Percentiles rank a stretch among this genome's conserved stretches.
phyloP scores from a whole-genome alignment of 2,888 invertebrate genomes.

The Cylloceria caligata region DNA sequence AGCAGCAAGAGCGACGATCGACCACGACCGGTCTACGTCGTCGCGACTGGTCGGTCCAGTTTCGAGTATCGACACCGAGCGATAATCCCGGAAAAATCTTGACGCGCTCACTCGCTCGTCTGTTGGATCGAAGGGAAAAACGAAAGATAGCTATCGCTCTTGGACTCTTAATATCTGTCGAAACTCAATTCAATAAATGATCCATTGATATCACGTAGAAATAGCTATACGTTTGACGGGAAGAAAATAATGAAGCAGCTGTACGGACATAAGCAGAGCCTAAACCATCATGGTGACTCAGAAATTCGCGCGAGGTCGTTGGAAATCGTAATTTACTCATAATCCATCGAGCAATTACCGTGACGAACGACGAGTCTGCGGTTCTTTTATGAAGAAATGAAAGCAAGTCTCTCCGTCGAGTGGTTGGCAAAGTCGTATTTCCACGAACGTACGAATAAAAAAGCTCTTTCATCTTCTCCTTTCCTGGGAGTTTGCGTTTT shows the following conservation, averaged over 20 bases:
- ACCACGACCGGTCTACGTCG: conserved; percentile 32
- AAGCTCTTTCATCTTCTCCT: conserved; percentile 5
- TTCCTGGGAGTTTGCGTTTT: conserved; percentile 23
- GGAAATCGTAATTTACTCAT: conserved; percentile 61
- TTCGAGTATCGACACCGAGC: conserved; percentile 61
- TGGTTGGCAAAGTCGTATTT: conserved; percentile 38
- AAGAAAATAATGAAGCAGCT: conserved; percentile 16
- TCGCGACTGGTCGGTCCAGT: conserved; percentile 61
- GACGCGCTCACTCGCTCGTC: conserved; percentile 22
- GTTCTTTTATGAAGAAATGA: conserved; percentile 20
- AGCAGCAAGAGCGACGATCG: conserved; percentile 2
- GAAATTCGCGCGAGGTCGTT: conserved; percentile 20
- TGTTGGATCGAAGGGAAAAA: conserved; percentile 36
- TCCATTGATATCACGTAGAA: conserved; percentile 52
- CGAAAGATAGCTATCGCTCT: conserved; percentile 26
- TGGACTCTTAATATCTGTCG: conserved; percentile 27
- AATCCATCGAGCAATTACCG: conserved; percentile 57
- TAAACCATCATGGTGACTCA: conserved; percentile 3
- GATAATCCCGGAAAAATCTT: conserved; percentile 60
- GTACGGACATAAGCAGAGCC: not conserved
- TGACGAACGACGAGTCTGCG: not conserved
- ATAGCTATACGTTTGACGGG: conserved; percentile 44
- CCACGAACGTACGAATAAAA: conserved; percentile 43
- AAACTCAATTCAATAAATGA: conserved; percentile 61
- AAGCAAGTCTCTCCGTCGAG: not conserved